Evolutionary conservation across 1,140 invertebrate species (phyloP).

Genomic region (Amphibalanus amphitrite): DNA sequence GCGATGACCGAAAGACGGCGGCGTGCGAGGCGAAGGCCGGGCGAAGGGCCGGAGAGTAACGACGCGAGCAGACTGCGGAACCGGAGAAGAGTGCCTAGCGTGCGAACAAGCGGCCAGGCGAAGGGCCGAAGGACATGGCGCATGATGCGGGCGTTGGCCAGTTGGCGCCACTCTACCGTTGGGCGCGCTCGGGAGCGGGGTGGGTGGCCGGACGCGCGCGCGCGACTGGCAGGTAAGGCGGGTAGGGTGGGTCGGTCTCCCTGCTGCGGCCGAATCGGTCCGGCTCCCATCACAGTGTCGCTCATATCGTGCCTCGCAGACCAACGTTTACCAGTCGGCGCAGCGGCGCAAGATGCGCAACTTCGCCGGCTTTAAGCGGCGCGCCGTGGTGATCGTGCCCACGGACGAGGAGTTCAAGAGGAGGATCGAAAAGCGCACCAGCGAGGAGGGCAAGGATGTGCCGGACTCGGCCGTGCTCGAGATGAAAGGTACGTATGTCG

Average conservation of each 20-base stretch:
- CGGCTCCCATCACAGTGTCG: constrained; percentile 8
- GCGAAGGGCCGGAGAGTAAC: no score
- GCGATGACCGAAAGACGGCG: no score
- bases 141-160: no score
- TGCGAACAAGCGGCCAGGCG: no score
- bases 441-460: constrained; percentile 75
- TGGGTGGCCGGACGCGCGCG: no score
- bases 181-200: no score
- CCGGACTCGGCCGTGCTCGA: constrained; percentile 72
- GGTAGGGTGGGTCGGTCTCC: neutral
- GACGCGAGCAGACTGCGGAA: no score
- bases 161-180: no score
- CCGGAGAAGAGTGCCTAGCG: no score
- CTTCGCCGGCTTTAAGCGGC: constrained; percentile 77
- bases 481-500: constrained; percentile 65
- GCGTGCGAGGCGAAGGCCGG: no score
- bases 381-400: constrained; percentile 73
- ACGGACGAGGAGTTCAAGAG: constrained; percentile 70
- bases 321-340: constrained; percentile 84
- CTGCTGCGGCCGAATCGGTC: neutral
- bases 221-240: neutral
- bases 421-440: constrained; percentile 52
- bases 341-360: constrained; percentile 89
- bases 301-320: constrained; percentile 38
- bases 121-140: no score